Conservation (phyloP, 2,113 vertebrate species). For the Cheirogaleus medius region DNA sequence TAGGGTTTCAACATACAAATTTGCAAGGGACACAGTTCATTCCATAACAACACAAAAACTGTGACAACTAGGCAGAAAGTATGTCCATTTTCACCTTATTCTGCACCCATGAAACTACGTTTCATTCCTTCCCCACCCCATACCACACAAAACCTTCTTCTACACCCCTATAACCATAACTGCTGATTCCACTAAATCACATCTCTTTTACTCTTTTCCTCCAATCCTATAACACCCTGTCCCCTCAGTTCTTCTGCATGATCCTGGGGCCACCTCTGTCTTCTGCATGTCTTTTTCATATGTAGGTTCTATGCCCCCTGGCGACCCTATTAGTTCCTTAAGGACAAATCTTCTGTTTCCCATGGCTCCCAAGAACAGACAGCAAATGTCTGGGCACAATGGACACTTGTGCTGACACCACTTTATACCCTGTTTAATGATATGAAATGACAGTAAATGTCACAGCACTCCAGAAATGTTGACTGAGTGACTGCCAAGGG, state of each 20-base stretch:
- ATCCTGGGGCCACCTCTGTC: neutral
- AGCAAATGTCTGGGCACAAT: neutral
- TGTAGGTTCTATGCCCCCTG: neutral
- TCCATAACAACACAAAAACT: neutral
- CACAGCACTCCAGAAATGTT: slow-evolving; percentile 44
- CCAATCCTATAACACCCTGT: neutral
- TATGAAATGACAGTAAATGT: slow-evolving; percentile 59
- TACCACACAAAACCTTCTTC: neutral
- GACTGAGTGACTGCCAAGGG: slow-evolving; percentile 1
- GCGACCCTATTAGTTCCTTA: neutral
- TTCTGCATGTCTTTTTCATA: slow-evolving; percentile 7
- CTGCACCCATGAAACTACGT: neutral
- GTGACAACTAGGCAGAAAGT: neutral
- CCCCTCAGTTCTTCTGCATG: neutral
- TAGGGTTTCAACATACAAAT: neutral
- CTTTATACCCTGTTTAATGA: neutral
- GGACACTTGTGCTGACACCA: neutral
- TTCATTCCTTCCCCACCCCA: neutral
- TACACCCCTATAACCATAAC: neutral
- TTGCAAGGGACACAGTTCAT: neutral
- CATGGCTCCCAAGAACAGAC: neutral
- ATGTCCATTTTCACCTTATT: neutral
- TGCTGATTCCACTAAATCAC: neutral
- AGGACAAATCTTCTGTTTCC: neutral
- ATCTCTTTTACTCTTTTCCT: neutral